Percentiles rank a stretch among this genome's conserved stretches.
Evolutionary conservation across 2,113 vertebrate genomes (phyloP).

Genomic region (Mobula hypostoma): DNA sequence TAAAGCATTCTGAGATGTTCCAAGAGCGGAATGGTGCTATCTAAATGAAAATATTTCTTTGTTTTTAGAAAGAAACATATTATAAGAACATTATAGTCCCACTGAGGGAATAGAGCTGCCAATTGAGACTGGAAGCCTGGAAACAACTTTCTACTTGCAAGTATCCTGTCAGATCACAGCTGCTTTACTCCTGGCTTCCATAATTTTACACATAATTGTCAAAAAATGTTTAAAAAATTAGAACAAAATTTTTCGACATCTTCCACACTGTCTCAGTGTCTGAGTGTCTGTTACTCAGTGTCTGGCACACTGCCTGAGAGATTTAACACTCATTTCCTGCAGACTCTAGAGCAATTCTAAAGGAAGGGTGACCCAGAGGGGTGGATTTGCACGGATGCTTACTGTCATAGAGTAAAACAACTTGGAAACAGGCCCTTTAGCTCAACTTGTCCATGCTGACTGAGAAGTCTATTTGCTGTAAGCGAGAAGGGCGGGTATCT

Average conservation of each 20-base stretch:
- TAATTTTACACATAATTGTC: not conserved
- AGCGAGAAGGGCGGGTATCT: not conserved
- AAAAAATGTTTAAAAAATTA: not conserved
- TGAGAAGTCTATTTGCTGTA: not conserved
- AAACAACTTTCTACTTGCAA: not conserved
- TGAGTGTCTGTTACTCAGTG: not conserved
- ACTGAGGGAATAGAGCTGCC: not conserved
- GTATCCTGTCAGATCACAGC: not conserved
- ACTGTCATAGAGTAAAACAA: too few species aligned
- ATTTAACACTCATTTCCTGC: not conserved
- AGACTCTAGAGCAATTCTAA: not conserved
- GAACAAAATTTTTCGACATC: not conserved
- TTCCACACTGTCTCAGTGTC: too few species aligned
- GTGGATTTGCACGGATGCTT: not conserved
- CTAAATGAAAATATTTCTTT: not conserved
- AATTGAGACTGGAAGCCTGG: not conserved
- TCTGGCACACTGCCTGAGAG: not conserved
- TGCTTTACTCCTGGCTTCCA: not conserved
- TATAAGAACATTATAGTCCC: not conserved
- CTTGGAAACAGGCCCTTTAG: too few species aligned
- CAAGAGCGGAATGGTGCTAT: too few species aligned
- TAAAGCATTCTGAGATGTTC: too few species aligned
- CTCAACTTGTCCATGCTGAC: not conserved
- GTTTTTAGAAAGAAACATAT: not conserved
- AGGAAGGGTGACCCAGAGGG: not conserved